phyloP scores from a whole-genome alignment of 2,888 invertebrate genomes.

The Alloplasta piceator region DNA sequence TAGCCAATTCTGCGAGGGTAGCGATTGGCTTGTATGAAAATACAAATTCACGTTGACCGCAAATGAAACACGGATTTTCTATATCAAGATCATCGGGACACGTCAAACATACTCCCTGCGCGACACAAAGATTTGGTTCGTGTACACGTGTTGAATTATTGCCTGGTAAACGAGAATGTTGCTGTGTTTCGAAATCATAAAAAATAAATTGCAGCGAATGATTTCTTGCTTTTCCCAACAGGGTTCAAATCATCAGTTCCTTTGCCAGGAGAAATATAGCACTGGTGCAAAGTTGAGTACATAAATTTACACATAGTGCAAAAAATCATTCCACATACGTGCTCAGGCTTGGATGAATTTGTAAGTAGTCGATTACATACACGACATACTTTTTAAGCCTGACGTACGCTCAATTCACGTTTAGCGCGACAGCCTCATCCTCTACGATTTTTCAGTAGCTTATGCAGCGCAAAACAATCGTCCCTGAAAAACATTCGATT shows the following conservation, averaged over 20 bases:
- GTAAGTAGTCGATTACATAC: not conserved
- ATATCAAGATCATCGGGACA: too few species aligned
- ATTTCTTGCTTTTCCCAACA: not conserved
- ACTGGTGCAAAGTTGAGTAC: constrained; percentile 3
- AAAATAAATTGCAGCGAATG: not conserved
- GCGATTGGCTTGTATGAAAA: too few species aligned
- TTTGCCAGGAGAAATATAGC: constrained; percentile 1
- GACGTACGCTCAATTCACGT: not conserved
- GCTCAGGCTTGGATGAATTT: not conserved
- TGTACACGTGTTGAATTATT: not conserved
- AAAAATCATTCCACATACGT: not conserved
- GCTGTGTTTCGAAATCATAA: not conserved
- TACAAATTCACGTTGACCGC: too few species aligned
- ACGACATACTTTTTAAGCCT: not conserved
- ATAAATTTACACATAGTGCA: not conserved
- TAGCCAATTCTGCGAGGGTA: too few species aligned
- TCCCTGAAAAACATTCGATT: constrained; percentile 1
- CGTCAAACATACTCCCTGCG: too few species aligned
- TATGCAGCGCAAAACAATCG: not conserved
- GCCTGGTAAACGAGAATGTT: not conserved
- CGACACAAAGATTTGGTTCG: not conserved
- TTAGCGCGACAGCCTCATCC: not conserved
- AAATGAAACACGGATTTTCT: too few species aligned
- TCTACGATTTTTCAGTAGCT: not conserved
- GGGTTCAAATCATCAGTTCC: not conserved